A percentile compares a stretch with the other conserved stretches of the same genome.
Evolutionary conservation across 1,140 invertebrate genomes (phyloP).

Genomic region (Chymomyza costata): DNA sequence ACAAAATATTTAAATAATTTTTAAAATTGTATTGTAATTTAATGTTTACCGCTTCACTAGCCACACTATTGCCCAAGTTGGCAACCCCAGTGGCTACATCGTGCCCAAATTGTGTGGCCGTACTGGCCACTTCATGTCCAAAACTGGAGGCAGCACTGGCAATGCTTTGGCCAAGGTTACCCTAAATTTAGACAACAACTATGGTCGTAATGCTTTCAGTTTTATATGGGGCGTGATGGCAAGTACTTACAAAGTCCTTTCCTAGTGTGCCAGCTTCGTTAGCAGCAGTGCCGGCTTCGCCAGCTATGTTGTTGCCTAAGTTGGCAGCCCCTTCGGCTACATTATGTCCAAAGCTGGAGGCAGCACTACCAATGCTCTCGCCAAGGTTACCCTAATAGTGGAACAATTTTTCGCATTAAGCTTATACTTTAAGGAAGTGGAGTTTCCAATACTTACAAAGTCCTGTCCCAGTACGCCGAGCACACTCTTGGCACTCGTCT

Average conservation of each 20-base stretch:
- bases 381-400: slow-evolving; percentile 17
- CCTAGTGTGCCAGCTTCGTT: neutral
- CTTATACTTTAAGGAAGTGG: no score
- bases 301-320: neutral
- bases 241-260: no score
- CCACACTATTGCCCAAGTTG: slow-evolving; percentile 13
- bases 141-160: slow-evolving; percentile 7
- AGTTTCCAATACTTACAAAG: slow-evolving; percentile 13
- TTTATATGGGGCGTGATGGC: neutral
- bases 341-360: slow-evolving; percentile 18
- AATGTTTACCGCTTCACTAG: no score
- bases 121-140: slow-evolving; percentile 5
- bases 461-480: slow-evolving; percentile 14
- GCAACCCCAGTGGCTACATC: slow-evolving; percentile 17
- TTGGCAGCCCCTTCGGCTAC: slow-evolving; percentile 17
- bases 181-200: neutral
- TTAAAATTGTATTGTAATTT: no score
- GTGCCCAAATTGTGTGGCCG: slow-evolving; percentile 13
- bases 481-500: slow-evolving; percentile 33
- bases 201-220: neutral
- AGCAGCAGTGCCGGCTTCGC: neutral
- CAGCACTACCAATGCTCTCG: slow-evolving; percentile 32
- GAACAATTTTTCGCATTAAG: no score
- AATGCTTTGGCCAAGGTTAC: slow-evolving; percentile 6
- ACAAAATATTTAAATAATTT: no score